A percentile compares a stretch with the other conserved stretches of the same genome.
These are phyloP conservation scores for Donacobius atricapilla DNA, from an alignment of 2,113 vertebrate species.

Conservation along the genomic window DNA sequence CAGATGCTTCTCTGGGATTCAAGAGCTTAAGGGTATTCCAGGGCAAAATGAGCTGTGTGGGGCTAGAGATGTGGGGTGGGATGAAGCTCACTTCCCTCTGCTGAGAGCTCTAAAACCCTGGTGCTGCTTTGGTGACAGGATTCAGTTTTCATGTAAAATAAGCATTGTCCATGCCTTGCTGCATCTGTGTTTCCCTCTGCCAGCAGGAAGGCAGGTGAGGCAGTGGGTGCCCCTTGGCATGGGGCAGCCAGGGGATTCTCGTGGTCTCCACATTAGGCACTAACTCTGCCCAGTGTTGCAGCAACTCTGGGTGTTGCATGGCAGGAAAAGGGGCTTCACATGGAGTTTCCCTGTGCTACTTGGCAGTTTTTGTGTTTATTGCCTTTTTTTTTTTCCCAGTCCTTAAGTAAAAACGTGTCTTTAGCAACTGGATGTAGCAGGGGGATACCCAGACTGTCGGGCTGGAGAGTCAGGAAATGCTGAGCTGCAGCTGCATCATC, in stretches of 20 bases:
- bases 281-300: accelerated
- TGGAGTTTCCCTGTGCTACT: background rate
- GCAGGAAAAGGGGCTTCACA: background rate
- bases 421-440: background rate
- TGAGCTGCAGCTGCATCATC: background rate
- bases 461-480: background rate
- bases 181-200: background rate
- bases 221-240: background rate
- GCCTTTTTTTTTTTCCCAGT: background rate
- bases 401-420: background rate
- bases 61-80: accelerated
- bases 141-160: background rate
- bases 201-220: background rate
- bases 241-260: accelerated
- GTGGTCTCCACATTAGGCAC: background rate
- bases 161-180: background rate
- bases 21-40: background rate
- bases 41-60: background rate
- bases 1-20: background rate
- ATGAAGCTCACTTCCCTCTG: background rate
- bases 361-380: background rate
- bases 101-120: background rate
- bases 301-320: background rate
- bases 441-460: background rate
- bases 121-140: background rate